Conservation (phyloP, 1,140 invertebrate genomes). For the Armadillidium nasatum region DNA sequence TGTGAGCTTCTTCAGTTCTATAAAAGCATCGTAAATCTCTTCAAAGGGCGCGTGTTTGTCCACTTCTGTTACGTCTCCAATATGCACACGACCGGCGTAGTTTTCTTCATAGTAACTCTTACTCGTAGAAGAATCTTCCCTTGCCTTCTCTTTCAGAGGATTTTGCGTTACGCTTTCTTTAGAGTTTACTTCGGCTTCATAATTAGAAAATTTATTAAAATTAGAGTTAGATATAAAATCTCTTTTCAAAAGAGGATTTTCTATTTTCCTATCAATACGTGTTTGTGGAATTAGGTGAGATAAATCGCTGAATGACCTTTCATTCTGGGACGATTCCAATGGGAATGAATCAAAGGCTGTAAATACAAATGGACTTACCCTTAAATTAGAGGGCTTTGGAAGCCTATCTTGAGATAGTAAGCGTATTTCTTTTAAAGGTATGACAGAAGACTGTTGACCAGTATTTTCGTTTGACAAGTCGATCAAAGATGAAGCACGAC, state of each 20-base stretch:
- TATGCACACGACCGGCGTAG: constrained; percentile 37
- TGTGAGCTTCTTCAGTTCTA: constrained; percentile 37
- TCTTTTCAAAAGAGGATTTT: constrained; percentile 8
- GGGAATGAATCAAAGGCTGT: neutral
- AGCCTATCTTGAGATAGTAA: constrained; percentile 19
- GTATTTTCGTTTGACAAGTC: neutral
- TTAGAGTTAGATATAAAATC: neutral
- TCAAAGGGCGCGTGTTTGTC: constrained; percentile 33
- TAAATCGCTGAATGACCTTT: constrained; percentile 6
- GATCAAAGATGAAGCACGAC: neutral
- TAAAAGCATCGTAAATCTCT: constrained; percentile 41
- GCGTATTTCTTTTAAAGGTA: neutral
- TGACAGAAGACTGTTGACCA: constrained; percentile 19
- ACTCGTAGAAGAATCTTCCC: neutral
- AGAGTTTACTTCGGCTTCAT: neutral
- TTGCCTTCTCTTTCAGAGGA: neutral
- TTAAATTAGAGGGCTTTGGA: neutral
- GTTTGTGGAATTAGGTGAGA: constrained; percentile 24
- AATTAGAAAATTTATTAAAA: neutral
- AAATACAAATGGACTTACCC: constrained; percentile 4
- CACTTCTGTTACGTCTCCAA: constrained; percentile 36
- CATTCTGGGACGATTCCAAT: constrained; percentile 9
- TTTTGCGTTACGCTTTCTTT: neutral
- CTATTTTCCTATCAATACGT: constrained; percentile 21
- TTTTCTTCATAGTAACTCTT: constrained; percentile 36